phyloP scores from a whole-genome alignment of 2,797 vertebrate genomes.

The Pseudopleuronectes americanus region DNA sequence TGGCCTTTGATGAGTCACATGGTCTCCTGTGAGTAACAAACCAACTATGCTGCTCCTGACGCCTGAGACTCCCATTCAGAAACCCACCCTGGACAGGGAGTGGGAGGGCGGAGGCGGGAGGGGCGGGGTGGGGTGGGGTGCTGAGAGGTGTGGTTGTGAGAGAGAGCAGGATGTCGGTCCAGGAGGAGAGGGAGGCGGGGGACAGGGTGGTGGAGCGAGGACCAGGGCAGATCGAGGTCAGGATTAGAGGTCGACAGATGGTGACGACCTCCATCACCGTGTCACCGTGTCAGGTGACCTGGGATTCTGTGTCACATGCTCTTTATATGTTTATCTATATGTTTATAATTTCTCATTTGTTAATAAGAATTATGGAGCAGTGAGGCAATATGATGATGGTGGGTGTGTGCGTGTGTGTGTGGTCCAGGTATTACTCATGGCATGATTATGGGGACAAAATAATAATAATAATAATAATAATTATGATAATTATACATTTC shows the following conservation, averaged over 20 bases:
- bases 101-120: conserved; percentile 4
- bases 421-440: too few species aligned
- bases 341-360: too few species aligned
- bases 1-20: conserved; percentile 81
- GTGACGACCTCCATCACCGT: conserved; percentile 2
- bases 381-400: too few species aligned
- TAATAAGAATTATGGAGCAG: too few species aligned
- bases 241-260: background rate
- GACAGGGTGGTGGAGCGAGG: background rate
- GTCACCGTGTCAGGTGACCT: background rate
- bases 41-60: conserved; percentile 78
- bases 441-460: too few species aligned
- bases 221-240: conserved; percentile 42
- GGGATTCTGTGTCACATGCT: too few species aligned
- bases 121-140: background rate
- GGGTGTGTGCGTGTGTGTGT: too few species aligned
- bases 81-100: conserved; percentile 44
- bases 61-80: conserved; percentile 64
- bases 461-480: too few species aligned
- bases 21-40: conserved; percentile 79
- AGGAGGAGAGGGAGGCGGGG: conserved; percentile 1
- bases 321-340: too few species aligned
- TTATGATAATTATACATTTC: too few species aligned
- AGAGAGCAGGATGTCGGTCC: conserved; percentile 66
- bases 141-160: too few species aligned